Evolutionary conservation across 2,113 vertebrate genomes (phyloP).

Genomic region (Misgurnus mizolepis): DNA sequence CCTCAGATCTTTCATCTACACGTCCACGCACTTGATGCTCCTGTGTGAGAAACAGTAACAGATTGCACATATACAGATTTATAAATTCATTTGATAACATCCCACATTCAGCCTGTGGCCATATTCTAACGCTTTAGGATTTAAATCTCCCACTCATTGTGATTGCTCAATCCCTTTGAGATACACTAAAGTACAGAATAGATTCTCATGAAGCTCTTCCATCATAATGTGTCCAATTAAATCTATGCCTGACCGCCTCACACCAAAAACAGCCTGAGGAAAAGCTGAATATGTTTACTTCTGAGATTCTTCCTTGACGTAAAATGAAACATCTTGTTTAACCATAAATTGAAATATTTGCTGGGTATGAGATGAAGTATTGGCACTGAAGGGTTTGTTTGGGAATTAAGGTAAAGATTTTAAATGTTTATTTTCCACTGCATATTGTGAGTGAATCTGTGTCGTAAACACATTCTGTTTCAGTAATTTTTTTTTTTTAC

Average conservation of each 20-base stretch:
- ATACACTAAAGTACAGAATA: constrained; percentile 17
- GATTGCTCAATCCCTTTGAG: constrained; percentile 38
- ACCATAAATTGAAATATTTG: not conserved
- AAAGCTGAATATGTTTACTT: not conserved
- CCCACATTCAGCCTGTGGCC: constrained; percentile 27
- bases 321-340: not conserved
- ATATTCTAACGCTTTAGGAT: constrained; percentile 34
- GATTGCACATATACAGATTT: constrained; percentile 41
- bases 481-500: too few species aligned
- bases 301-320: not conserved
- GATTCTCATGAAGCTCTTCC: constrained; percentile 9
- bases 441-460: too few species aligned
- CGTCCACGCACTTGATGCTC: not conserved
- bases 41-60: not conserved
- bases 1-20: too few species aligned
- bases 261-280: constrained; percentile 1
- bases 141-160: constrained; percentile 35
- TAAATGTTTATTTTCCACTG: too few species aligned
- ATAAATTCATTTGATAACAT: constrained; percentile 46
- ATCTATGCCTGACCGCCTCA: constrained; percentile 3
- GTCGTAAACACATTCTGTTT: too few species aligned
- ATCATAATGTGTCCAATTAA: constrained; percentile 16
- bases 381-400: not conserved
- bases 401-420: too few species aligned
- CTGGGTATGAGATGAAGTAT: not conserved